Evolutionary conservation across 2,888 invertebrate species (phyloP).

Genomic region (Fragum fragum): DNA sequence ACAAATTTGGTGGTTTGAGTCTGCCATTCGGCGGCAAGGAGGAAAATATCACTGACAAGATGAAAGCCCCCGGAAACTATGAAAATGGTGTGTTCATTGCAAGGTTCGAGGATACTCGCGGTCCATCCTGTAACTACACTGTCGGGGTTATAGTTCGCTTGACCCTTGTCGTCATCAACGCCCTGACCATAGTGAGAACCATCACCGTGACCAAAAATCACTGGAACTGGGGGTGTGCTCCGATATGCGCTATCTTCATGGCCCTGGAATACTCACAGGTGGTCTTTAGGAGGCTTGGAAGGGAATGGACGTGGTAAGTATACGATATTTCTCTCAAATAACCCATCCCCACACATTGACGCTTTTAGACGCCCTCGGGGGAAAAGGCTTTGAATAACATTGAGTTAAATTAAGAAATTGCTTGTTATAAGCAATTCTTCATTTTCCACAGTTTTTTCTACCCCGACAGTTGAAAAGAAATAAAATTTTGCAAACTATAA

Average conservation of each 20-base stretch:
- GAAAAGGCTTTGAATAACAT: too few relatives aligned
- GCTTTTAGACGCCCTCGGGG: too few relatives aligned
- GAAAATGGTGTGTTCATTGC: background rate
- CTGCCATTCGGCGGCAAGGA: background rate
- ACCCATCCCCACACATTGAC: too few relatives aligned
- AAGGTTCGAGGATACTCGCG: background rate
- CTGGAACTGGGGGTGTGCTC: conserved; percentile 7
- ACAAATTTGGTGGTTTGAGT: background rate
- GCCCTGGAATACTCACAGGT: conserved; percentile 7
- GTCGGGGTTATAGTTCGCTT: conserved; percentile 5
- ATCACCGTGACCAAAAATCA: background rate
- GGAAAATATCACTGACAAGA: background rate
- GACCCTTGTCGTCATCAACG: background rate
- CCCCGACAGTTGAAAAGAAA: too few relatives aligned
- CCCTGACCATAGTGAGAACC: background rate
- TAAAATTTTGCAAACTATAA: too few relatives aligned
- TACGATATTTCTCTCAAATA: background rate
- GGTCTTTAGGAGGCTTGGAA: background rate
- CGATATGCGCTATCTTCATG: background rate
- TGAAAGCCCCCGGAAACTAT: background rate
- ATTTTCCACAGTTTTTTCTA: too few relatives aligned
- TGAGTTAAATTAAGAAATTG: too few relatives aligned
- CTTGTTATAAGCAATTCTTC: too few relatives aligned
- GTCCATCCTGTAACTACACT: conserved; percentile 11
- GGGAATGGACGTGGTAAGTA: conserved; percentile 19